phyloP scores from a whole-genome alignment of 2,888 invertebrate species.

The Bombyx huttoni region DNA sequence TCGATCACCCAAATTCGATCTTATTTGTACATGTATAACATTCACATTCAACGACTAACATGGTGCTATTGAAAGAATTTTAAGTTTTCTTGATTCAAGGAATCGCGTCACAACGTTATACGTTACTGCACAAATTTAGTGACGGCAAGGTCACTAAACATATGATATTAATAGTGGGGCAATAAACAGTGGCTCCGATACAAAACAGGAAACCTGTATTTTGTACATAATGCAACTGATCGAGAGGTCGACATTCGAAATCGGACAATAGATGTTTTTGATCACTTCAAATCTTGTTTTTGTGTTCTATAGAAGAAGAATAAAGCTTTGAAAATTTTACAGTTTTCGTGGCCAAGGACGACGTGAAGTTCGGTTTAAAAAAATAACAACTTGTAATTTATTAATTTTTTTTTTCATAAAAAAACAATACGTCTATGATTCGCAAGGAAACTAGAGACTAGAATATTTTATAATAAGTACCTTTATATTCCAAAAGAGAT shows the following conservation, averaged over 20 bases:
- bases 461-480: too few species aligned
- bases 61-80: not conserved
- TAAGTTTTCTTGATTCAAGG: constrained; percentile 1
- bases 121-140: not conserved
- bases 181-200: constrained; percentile 16
- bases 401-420: too few species aligned
- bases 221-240: constrained; percentile 2
- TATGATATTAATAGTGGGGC: not conserved
- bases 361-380: too few species aligned
- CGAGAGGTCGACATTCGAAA: not conserved
- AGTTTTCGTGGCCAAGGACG: too few species aligned
- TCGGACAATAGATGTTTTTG: not conserved
- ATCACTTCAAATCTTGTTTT: not conserved
- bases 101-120: not conserved
- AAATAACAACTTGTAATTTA: too few species aligned
- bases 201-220: constrained; percentile 29
- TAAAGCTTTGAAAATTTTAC: too few species aligned
- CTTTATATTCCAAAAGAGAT: too few species aligned
- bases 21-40: too few species aligned
- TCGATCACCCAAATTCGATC: too few species aligned
- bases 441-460: too few species aligned
- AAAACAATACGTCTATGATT: too few species aligned
- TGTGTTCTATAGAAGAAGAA: too few species aligned
- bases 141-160: constrained; percentile 25
- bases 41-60: not conserved